A percentile compares a stretch with the other conserved stretches of the same genome.
Evolutionary conservation across 2,888 invertebrate genomes (phyloP).

Genomic region (Pollenia labialis): DNA sequence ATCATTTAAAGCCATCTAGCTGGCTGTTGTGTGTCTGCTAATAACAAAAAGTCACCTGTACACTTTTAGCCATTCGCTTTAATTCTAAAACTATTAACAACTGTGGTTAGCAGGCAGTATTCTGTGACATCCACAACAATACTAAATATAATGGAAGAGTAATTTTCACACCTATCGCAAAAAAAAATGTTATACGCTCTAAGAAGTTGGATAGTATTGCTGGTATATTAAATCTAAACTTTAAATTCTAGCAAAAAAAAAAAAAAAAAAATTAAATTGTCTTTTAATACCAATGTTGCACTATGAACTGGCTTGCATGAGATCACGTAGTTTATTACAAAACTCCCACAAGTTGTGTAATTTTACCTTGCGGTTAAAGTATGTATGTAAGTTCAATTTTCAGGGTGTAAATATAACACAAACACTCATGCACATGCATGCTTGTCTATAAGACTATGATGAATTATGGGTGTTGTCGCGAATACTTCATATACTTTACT

Average conservation of each 20-base stretch:
- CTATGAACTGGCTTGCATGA: constrained; percentile 53
- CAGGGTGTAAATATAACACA: constrained; percentile 44
- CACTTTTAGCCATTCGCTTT: not conserved
- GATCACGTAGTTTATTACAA: constrained; percentile 73
- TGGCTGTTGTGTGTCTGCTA: not conserved
- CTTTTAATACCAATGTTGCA: constrained; percentile 18
- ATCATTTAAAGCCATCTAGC: constrained; percentile 1
- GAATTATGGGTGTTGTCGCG: constrained; percentile 43
- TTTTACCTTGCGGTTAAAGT: constrained; percentile 63
- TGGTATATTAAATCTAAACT: not conserved
- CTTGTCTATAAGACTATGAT: not conserved
- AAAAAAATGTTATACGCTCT: too few species aligned
- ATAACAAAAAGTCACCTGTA: not conserved
- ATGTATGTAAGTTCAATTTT: constrained; percentile 53
- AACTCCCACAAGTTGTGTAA: constrained; percentile 69
- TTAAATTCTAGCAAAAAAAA: constrained; percentile 8
- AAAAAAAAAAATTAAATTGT: not conserved
- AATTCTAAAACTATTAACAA: not conserved
- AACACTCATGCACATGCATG: constrained; percentile 23
- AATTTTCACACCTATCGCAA: too few species aligned
- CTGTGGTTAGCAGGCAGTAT: not conserved
- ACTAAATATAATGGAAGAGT: too few species aligned
- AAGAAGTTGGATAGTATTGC: too few species aligned
- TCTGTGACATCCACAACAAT: too few species aligned
- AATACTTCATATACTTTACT: not conserved